Conservation (phyloP, 2,797 vertebrate species). For the Sebastes baramenuke region DNA sequence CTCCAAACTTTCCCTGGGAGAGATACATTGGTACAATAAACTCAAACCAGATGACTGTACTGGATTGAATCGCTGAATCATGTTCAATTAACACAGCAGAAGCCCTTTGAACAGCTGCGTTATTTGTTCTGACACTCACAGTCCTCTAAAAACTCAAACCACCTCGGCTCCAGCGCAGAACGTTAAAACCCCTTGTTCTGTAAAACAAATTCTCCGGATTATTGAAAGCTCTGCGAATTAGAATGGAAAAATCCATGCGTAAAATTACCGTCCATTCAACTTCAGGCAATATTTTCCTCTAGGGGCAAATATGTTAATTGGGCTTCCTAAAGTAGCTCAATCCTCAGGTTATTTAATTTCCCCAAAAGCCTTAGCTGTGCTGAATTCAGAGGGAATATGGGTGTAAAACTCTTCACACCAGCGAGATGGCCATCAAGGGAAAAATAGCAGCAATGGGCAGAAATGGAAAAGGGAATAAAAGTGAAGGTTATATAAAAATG, state of each 20-base stretch:
- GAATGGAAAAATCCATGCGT: constrained; percentile 79
- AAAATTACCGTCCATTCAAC: constrained; percentile 83
- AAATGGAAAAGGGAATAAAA: constrained; percentile 41
- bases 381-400: constrained; percentile 65
- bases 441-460: constrained; percentile 34
- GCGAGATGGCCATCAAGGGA: constrained; percentile 49
- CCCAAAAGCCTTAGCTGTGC: constrained; percentile 77
- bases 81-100: constrained; percentile 63
- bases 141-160: constrained; percentile 51
- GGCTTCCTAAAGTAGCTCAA: constrained; percentile 81
- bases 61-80: constrained; percentile 60
- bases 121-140: constrained; percentile 64
- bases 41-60: constrained; percentile 30
- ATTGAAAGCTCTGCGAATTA: constrained; percentile 77
- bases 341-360: constrained; percentile 85
- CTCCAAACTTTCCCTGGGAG: constrained; percentile 40
- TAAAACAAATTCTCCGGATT: constrained; percentile 80
- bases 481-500: constrained; percentile 11
- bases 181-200: constrained; percentile 72
- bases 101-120: constrained; percentile 52
- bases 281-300: constrained; percentile 79
- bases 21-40: constrained; percentile 22
- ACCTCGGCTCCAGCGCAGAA: constrained; percentile 44
- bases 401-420: constrained; percentile 53
- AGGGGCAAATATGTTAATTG: constrained; percentile 86